phyloP scores from a whole-genome alignment of 2,797 vertebrate genomes.

The Xyrichtys novacula region DNA sequence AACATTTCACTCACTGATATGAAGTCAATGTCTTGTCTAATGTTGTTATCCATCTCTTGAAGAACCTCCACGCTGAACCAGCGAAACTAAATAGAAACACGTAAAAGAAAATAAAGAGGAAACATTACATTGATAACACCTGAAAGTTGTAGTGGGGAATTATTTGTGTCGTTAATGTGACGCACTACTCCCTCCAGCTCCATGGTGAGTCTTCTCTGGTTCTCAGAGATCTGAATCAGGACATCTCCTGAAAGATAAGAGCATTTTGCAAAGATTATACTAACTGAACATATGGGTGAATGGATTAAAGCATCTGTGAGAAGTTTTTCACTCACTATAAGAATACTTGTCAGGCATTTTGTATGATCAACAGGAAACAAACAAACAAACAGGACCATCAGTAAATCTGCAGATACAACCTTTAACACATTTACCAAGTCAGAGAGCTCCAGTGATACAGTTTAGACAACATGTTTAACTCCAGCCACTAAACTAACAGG shows the following conservation, averaged over 20 bases:
- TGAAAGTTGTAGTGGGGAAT: neutral
- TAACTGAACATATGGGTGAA: too few species aligned
- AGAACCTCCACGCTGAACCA: conserved; percentile 90
- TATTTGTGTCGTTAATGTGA: conserved; percentile 29
- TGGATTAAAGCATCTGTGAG: too few species aligned
- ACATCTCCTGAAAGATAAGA: conserved; percentile 87
- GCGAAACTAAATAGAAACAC: conserved; percentile 83
- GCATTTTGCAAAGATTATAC: neutral
- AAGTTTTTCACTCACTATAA: too few species aligned
- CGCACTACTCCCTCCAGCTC: conserved; percentile 92
- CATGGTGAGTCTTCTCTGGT: conserved; percentile 86
- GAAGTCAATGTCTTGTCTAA: conserved; percentile 90
- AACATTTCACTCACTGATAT: conserved; percentile 84
- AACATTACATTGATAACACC: accelerated
- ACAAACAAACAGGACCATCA: too few species aligned
- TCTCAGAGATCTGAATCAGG: conserved; percentile 92
- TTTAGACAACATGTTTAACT: conserved; percentile 13
- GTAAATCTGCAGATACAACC: too few species aligned
- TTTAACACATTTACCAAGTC: too few species aligned
- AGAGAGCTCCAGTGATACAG: conserved; percentile 14
- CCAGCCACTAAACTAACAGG: conserved; percentile 36
- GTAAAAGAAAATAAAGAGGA: neutral
- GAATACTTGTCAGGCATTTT: too few species aligned
- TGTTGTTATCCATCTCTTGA: conserved; percentile 92
- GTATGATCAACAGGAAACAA: too few species aligned